Conservation (phyloP, 2,888 invertebrate genomes). For the Meteorus cinctellus region DNA sequence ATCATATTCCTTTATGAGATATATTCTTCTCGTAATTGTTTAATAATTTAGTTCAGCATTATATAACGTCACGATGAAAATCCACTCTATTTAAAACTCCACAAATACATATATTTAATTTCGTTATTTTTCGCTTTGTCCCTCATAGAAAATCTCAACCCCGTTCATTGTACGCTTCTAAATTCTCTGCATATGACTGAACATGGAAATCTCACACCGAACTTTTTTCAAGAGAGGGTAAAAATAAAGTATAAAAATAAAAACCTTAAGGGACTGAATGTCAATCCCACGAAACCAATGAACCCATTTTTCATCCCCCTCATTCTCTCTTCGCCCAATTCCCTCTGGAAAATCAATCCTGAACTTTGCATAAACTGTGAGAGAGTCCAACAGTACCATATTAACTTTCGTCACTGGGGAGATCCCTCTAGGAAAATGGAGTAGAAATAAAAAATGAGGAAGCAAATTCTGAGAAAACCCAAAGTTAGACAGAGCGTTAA, state of each 20-base stretch:
- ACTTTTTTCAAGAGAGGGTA: background rate
- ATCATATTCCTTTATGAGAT: no score
- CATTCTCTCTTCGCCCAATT: background rate
- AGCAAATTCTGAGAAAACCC: background rate
- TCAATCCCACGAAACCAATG: constrained; percentile 4
- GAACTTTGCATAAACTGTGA: constrained; percentile 7
- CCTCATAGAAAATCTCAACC: background rate
- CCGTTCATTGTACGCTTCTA: background rate
- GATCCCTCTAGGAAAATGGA: background rate
- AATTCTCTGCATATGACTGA: background rate
- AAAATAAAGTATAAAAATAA: background rate
- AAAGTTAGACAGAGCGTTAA: background rate
- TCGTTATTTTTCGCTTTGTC: background rate
- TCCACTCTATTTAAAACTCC: background rate
- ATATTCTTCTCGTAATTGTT: no score
- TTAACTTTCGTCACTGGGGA: constrained; percentile 3
- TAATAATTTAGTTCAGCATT: no score
- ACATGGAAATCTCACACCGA: background rate
- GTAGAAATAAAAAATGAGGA: background rate
- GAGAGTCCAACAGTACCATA: background rate
- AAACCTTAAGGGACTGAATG: background rate
- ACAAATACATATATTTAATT: background rate
- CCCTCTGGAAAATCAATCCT: constrained; percentile 7
- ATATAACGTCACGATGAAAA: background rate
- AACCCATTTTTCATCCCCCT: background rate